Evolutionary conservation across 1,140 invertebrate species (phyloP).

Genomic region (Pseudomyrmex sp.): DNA sequence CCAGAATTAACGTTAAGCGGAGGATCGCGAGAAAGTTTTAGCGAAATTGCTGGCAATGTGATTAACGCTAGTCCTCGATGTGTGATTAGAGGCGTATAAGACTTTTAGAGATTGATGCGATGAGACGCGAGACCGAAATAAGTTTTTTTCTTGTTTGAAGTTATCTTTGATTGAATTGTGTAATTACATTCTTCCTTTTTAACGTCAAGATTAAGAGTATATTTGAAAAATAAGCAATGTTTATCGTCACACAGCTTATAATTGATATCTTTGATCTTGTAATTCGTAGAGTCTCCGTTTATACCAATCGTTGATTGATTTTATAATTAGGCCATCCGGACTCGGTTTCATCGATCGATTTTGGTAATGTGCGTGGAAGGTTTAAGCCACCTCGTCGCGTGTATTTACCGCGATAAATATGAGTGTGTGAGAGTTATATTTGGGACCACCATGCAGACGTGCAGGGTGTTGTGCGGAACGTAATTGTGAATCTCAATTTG

Average conservation of each 20-base stretch:
- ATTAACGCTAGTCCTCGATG: slow-evolving; percentile 32
- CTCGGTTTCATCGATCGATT: slow-evolving; percentile 51
- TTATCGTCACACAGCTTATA: not conserved
- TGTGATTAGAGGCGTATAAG: slow-evolving; percentile 29
- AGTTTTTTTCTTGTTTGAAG: not conserved
- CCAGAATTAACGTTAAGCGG: slow-evolving; percentile 39
- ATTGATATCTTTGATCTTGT: not conserved
- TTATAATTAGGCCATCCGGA: not conserved
- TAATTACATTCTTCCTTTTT: too few species aligned
- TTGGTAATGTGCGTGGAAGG: slow-evolving; percentile 11
- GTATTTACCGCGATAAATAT: slow-evolving; percentile 29
- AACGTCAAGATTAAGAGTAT: too few species aligned
- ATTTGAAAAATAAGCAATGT: too few species aligned
- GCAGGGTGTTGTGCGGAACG: slow-evolving; percentile 60
- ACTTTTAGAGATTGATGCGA: slow-evolving; percentile 28
- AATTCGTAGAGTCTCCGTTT: not conserved
- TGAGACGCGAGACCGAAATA: slow-evolving; percentile 11
- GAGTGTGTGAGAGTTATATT: slow-evolving; percentile 54
- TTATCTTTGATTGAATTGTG: too few species aligned
- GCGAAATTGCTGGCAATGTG: slow-evolving; percentile 44
- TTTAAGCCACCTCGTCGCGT: slow-evolving; percentile 18
- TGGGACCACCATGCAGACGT: slow-evolving; percentile 72
- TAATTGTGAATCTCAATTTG: slow-evolving; percentile 7
- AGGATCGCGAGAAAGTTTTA: slow-evolving; percentile 37
- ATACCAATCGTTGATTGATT: not conserved